Base-by-base conservation (phyloP, 2,113 vertebrate species). In the Xenopus borealis region DNA sequence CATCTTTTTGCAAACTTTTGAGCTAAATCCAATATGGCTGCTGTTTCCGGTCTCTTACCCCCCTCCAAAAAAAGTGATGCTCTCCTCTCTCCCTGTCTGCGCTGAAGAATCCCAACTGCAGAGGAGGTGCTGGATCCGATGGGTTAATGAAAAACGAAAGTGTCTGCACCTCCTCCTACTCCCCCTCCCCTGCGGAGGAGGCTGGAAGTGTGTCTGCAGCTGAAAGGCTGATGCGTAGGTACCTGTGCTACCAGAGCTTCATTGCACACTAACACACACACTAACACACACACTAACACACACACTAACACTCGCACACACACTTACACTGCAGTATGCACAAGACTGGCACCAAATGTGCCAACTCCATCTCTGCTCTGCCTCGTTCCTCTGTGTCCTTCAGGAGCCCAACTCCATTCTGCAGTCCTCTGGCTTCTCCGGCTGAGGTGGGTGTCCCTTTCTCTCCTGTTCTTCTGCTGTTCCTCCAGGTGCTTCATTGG, bases 211-310 rank as follows among this genome's bases (percentile, higher is more conserved):
- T 84, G 81, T 76, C 84, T 83, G 86, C 86, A 83, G 86, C 86
- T 80, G 82, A 75, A 85, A 79, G 82, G 80, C 81, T 84, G 73
- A 82, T 87, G 84, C 80, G 77, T 86, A 88, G 82, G 84, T 81
- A 82, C 87, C 88, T 81, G 80, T 85, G 79, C 80, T 83, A 83
- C 81, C 79, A 52, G 78, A 27, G 62, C 18, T 79, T 83, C 80
- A 73, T 72, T 83, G 73, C 80, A 79, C 83, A 27, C 23, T 27
- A n/a, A n/a, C n/a, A n/a, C 23, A 82, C 85, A 84, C 33, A 40
- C 33, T 40, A 2, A 1, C 33, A 40, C 33, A 40, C 33, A 3
- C 33, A 40, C 33, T 7, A 1, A 6, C 33, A 40, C 33, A 40
- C 88, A 23, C 58, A 27, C 23, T 27, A 1, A 27, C 23, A 27